These are phyloP conservation scores for Choristoneura rosaceana DNA, from an alignment of 2,888 invertebrate species.

Conservation along the genomic window DNA sequence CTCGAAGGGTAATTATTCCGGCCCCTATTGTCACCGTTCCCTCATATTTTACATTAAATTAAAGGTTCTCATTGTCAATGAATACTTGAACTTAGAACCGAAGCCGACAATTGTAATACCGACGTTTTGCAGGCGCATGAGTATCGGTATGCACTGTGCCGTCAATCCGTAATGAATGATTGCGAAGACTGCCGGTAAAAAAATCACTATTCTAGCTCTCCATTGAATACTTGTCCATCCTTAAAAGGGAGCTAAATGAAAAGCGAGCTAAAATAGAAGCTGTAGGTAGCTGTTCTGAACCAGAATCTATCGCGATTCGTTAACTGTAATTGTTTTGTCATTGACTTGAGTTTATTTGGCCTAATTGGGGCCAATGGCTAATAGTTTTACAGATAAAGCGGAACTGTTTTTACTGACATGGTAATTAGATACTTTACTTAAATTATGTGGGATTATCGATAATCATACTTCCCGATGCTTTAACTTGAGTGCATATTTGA, in stretches of 20 bases:
- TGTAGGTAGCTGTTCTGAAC: constrained; percentile 43
- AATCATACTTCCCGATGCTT: constrained; percentile 4
- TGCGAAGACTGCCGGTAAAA: constrained; percentile 10
- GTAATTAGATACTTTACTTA: constrained; percentile 14
- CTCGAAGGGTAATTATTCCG: constrained; percentile 51
- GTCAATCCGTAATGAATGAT: constrained; percentile 15
- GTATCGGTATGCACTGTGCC: background rate
- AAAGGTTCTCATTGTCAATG: constrained; percentile 36
- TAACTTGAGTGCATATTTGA: background rate
- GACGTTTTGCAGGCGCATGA: background rate
- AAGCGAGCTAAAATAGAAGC: constrained; percentile 39
- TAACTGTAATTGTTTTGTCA: constrained; percentile 77
- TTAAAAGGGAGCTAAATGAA: constrained; percentile 34
- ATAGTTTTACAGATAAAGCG: constrained; percentile 57
- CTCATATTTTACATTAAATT: constrained; percentile 44
- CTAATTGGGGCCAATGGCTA: constrained; percentile 75
- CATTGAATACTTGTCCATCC: constrained; percentile 17
- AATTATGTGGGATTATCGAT: background rate
- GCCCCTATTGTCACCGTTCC: constrained; percentile 53
- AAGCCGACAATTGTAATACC: background rate
- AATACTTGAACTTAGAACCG: constrained; percentile 8
- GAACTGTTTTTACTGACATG: constrained; percentile 13
- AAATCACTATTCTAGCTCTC: constrained; percentile 28
- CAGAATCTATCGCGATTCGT: constrained; percentile 67
- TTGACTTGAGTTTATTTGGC: constrained; percentile 72